Percentiles rank a stretch among this genome's conserved stretches.
These are phyloP conservation scores for Enteromius fasciolatus DNA, from an alignment of 2,797 vertebrate genomes.

Conservation along the genomic window DNA sequence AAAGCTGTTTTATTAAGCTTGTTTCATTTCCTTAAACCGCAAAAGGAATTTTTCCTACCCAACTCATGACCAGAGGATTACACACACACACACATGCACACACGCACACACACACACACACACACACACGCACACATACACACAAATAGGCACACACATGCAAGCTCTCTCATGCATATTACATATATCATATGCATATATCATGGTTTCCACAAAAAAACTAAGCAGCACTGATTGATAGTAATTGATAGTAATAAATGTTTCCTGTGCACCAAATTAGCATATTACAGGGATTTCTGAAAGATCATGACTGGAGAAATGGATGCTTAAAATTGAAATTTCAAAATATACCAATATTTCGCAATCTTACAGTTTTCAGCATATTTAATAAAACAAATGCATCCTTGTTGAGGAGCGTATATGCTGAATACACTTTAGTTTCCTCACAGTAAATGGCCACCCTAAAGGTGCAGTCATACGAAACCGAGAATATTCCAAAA, in stretches of 20 bases:
- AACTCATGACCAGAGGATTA: background rate
- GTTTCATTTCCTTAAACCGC: slow-evolving; percentile 1
- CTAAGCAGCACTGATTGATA: background rate
- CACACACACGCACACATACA: slow-evolving; percentile 5
- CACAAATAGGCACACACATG: background rate
- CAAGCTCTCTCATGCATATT: background rate
- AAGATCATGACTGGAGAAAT: background rate
- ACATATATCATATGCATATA: too few relatives aligned
- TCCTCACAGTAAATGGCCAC: background rate
- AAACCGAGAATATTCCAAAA: background rate
- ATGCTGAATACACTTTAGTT: background rate
- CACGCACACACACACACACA: background rate
- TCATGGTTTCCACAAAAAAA: background rate
- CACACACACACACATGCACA: background rate
- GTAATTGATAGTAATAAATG: background rate
- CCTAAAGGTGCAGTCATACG: background rate
- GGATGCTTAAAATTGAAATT: background rate
- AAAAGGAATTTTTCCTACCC: background rate
- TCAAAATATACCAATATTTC: background rate
- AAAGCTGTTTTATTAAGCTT: background rate
- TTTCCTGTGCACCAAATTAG: background rate
- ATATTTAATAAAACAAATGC: background rate
- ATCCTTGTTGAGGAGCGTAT: background rate
- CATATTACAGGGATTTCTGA: background rate
- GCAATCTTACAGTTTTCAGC: background rate